Conservation (phyloP, 2,888 invertebrate genomes). For the Plagodis dolabraria region DNA sequence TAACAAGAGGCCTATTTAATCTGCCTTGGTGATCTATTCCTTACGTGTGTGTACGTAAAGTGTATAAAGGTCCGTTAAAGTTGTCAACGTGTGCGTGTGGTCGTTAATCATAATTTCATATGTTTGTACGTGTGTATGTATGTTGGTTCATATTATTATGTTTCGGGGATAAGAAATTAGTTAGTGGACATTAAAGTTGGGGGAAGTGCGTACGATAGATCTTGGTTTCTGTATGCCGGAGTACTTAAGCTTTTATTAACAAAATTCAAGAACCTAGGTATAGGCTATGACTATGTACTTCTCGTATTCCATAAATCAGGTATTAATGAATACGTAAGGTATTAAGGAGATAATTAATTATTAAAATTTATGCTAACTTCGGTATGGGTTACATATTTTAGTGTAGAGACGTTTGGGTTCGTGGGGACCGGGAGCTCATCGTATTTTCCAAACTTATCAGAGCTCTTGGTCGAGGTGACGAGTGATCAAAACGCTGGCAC, state of each 20-base stretch:
- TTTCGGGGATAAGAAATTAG: slow-evolving; percentile 86
- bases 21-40: slow-evolving; percentile 75
- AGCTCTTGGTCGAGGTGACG: no score
- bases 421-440: no score
- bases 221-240: slow-evolving; percentile 44
- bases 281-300: neutral
- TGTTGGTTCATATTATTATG: slow-evolving; percentile 83
- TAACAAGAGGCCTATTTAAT: slow-evolving; percentile 62
- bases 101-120: slow-evolving; percentile 85
- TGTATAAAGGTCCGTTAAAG: slow-evolving; percentile 53
- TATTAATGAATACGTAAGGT: neutral
- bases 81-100: slow-evolving; percentile 69
- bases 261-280: neutral
- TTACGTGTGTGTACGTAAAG: slow-evolving; percentile 46
- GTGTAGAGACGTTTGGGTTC: no score
- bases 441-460: no score
- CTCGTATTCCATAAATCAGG: neutral
- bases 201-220: slow-evolving; percentile 42
- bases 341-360: no score
- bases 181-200: slow-evolving; percentile 84
- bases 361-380: no score
- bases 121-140: slow-evolving; percentile 77
- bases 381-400: no score
- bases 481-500: no score
- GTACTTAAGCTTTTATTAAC: neutral